Evolutionary conservation across 2,888 invertebrate genomes (phyloP).

Genomic region (Sthenelais limicola): DNA sequence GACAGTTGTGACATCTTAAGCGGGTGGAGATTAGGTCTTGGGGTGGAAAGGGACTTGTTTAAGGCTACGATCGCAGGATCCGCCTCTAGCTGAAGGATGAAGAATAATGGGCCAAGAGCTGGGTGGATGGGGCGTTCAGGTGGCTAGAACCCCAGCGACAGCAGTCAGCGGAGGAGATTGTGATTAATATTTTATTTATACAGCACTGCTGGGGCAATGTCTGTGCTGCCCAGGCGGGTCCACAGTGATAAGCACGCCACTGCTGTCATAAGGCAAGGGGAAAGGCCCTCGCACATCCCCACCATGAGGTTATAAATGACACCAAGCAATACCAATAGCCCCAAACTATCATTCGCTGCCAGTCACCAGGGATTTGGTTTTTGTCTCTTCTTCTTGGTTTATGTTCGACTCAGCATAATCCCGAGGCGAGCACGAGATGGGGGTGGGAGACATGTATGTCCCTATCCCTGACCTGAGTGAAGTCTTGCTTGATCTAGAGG

Average conservation of each 20-base stretch:
- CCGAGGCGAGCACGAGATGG: too few relatives aligned
- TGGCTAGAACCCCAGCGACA: neutral
- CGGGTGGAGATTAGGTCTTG: neutral
- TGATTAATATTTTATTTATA: slow-evolving; percentile 37
- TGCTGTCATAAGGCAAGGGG: slow-evolving; percentile 22
- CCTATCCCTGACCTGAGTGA: too few relatives aligned
- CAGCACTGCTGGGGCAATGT: slow-evolving; percentile 1
- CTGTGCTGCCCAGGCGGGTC: neutral
- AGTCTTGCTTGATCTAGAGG: too few relatives aligned
- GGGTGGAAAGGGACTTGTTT: neutral
- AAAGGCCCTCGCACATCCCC: neutral
- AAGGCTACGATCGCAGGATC: neutral
- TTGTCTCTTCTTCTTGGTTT: slow-evolving; percentile 14
- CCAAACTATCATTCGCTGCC: slow-evolving; percentile 23
- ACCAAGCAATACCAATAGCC: slow-evolving; percentile 12
- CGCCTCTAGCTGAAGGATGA: neutral
- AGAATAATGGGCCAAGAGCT: neutral
- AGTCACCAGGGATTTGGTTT: slow-evolving; percentile 31
- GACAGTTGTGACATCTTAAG: neutral
- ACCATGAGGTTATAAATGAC: slow-evolving; percentile 16
- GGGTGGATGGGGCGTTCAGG: neutral
- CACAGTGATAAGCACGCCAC: slow-evolving; percentile 2
- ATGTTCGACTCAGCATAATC: slow-evolving; percentile 36
- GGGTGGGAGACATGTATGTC: too few relatives aligned
- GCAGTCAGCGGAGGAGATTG: neutral